Evolutionary conservation across 2,113 vertebrate species (phyloP).

Genomic region (Riparia riparia): DNA sequence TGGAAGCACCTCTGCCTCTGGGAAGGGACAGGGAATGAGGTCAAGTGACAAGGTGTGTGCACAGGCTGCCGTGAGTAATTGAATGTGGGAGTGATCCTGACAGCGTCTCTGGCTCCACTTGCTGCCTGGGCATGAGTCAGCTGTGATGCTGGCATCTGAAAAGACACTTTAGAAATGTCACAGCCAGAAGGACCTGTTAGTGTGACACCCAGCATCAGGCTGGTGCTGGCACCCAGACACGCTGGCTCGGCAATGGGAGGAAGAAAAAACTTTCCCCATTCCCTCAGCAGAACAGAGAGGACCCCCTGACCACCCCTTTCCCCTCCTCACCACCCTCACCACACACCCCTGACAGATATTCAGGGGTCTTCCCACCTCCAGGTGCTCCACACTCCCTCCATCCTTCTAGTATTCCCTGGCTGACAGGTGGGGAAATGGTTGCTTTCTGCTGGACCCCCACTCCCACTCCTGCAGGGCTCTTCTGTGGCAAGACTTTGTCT

Average conservation of each 20-base stretch:
- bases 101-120: not conserved
- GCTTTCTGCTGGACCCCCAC: not conserved
- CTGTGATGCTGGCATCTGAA: not conserved
- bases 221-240: rapidly evolving
- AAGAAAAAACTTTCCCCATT: not conserved
- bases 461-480: not conserved
- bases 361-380: not conserved
- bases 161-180: conserved; percentile 5
- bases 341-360: not conserved
- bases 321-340: not conserved
- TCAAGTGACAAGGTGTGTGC: not conserved
- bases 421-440: not conserved
- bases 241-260: rapidly evolving
- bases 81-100: conserved; percentile 31
- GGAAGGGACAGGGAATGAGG: not conserved
- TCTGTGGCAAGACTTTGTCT: not conserved
- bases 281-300: not conserved
- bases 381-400: not conserved
- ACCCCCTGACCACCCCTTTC: rapidly evolving
- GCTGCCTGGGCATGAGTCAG: not conserved
- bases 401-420: not conserved
- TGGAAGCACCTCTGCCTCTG: not conserved
- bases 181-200: not conserved
- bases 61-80: not conserved
- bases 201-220: not conserved